Base-by-base conservation (phyloP, 1,140 invertebrate species). In the Eupristina koningsbergeri region DNA sequence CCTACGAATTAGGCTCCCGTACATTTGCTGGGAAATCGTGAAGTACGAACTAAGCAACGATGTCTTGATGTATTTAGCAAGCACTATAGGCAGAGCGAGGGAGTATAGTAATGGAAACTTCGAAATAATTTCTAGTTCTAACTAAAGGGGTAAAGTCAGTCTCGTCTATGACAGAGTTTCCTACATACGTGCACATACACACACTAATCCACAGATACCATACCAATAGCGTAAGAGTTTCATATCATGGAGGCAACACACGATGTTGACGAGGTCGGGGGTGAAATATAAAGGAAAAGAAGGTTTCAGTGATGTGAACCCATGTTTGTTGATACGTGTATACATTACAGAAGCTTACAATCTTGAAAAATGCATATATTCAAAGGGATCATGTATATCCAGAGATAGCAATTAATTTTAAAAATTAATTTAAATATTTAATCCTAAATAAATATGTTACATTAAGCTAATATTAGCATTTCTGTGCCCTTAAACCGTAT, bases 311-410 rank as follows among this genome's bases (percentile, higher is more conserved):
- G 85, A 63, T 22, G 80, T 45, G 84, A 80, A 63, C 47, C 26
- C 77, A 39, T 87, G 86, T 88, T 89, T 88, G 86, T 87, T 87
- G 87, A 89, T 86, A 88, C 86, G 86, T 84, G 88, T 86, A 87
- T 88, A 87, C 86, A 88, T 89, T 88, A 76, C 79, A 64, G 58
- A 50, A 69, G n/a, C 80, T 79, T 74, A 80, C 82, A 85, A 81
- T 85, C 85, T 83, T 83, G n/a, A 73, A 64, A 77, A 84, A 87
- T 84, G 86, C 81, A 85, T 80, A 75, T 86, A 85, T 86, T 87
- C 79, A 19, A 36, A 13, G 3, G 22, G 64, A 39, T 22, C 19
- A 9, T 34, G 6, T 22, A 2, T 36, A 17, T 50, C 47, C 9
- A 5, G 13, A 58, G 3, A 13, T 58, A 26, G 53, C 53, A 26